Evolutionary conservation across 2,888 invertebrate species (phyloP), one percentile per base, ranked within the genome.

Genomic region (Microchrysa polita): DNA sequence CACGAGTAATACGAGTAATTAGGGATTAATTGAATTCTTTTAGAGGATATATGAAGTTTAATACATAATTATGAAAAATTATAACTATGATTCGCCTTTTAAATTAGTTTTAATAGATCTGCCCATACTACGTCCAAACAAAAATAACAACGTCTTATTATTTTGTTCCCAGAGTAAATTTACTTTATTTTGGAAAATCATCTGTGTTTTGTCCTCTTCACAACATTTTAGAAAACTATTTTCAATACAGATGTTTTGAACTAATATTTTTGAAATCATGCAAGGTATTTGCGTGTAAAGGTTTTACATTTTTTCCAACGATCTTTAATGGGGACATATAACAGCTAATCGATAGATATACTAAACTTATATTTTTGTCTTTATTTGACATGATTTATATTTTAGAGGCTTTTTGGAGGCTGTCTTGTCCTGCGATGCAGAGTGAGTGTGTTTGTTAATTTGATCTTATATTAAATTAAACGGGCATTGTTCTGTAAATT

Each of bases 401-500:
- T n/a, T n/a, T n/a, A n/a, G n/a, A n/a, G 16, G 16, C n/a, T 23
- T 16, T 18, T 52, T 23, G n/a, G n/a, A 48, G 48, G 16, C 9
- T 40, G 14, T 2, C n/a, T 57, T 40, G 57, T 42, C 40, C 0
- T 20, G 5, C 1, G 18, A 67, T 55, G 57, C 69, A 69, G 57
- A 34, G 53, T 57, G 69, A 34, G 27, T 2, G 27, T 34, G 7
- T 34, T 7, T 55, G 55, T 40, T 69, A 20, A 69, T 57, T 69
- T 69, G 55, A 40, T n/a, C 40, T 69, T 69, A 69, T 34, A 5
- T 69, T 69, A 55, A 69, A 40, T 69, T 55, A 55, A 69, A 55
- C 52, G n/a, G 55, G 55, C 40, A 69, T 69, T 69, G 69, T 69
- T 69, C 57, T 69, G 7, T 27, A 42, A 40, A 69, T 40, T 42